Evolutionary conservation across 2,888 invertebrate genomes (phyloP), one percentile per base, ranked within the genome.

Genomic region (Coleophora flavipennella): DNA sequence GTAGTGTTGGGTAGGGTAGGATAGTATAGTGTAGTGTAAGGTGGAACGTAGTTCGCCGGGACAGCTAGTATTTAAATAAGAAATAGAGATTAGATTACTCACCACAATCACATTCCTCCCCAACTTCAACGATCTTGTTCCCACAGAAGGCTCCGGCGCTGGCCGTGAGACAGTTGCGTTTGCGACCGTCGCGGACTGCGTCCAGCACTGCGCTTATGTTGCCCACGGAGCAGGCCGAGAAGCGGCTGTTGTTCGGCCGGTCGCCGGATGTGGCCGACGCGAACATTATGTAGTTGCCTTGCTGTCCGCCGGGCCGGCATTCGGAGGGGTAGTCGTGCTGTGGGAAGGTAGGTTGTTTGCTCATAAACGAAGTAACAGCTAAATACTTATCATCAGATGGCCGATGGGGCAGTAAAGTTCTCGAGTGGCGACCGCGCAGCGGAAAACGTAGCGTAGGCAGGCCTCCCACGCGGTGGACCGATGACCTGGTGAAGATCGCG

Each of bases 201-300:
- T 97, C 94, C 14, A 99, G 80, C 1, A 99, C 97, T 48, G 93
- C 92, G 43, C 96, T 96, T 62, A 99, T 97, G 79, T 98, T 99
- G 45, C 94, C 92, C 46, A 96, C 90, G 57, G 96, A 97, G 80
- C 99, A 99, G 13, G 90, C 88, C 0, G 96, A 97, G 87, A 99
- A 99, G 67, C 95, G 93, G 60, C 96, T 97, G 83, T 99, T 99
- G 86, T 99, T 99, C 8, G 95, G 94, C 39, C 97, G 90, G 85
- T 99, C 98, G 37, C 99, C 99, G 46, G 96, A 96, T 0, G 99
- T 99, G 8, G 99, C 99, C 36, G 97, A 97, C 11, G 98, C 97
- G 78, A 98, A 99, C 99, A 99, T 99, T 61, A 99, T 99, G 79
- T 90, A 99, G 87, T 99, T 99, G 41, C 99, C 99, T 49, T 90